Evolutionary conservation across 2,888 invertebrate genomes (phyloP).

Genomic region (Agrotis exclamationis): DNA sequence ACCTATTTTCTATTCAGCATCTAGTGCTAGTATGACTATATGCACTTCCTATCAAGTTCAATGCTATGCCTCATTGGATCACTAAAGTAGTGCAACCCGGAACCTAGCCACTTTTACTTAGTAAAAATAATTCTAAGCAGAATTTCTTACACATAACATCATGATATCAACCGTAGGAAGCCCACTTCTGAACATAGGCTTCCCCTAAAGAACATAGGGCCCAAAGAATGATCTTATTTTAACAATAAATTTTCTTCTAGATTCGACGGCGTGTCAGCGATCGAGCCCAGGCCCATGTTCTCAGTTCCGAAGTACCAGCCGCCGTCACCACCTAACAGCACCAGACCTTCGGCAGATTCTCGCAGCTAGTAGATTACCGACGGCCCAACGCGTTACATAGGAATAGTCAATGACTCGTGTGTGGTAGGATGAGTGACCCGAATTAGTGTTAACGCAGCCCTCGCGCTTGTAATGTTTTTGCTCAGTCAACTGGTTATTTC

Average conservation of each 20-base stretch:
- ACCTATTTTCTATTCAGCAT: background rate
- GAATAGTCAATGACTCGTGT: constrained; percentile 51
- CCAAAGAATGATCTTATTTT: no score
- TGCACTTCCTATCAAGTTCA: background rate
- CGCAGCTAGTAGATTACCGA: constrained; percentile 70
- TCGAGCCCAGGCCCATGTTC: constrained; percentile 84
- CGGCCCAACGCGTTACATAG: constrained; percentile 33
- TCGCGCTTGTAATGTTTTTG: constrained; percentile 40
- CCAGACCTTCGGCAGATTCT: constrained; percentile 65
- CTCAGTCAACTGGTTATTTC: constrained; percentile 51
- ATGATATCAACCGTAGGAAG: no score
- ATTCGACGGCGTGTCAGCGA: constrained; percentile 83
- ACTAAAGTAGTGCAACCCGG: no score
- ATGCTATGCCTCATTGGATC: background rate
- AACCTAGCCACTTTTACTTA: no score
- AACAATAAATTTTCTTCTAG: constrained; percentile 63
- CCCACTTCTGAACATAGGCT: no score
- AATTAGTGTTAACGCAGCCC: constrained; percentile 48
- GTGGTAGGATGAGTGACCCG: constrained; percentile 48
- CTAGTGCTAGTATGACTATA: no score
- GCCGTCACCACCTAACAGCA: constrained; percentile 66
- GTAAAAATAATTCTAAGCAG: no score
- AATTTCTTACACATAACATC: no score
- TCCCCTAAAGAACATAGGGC: background rate
- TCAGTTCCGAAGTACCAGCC: constrained; percentile 80